Conservation (phyloP, 2,113 vertebrate species). For the Pan paniscus region DNA sequence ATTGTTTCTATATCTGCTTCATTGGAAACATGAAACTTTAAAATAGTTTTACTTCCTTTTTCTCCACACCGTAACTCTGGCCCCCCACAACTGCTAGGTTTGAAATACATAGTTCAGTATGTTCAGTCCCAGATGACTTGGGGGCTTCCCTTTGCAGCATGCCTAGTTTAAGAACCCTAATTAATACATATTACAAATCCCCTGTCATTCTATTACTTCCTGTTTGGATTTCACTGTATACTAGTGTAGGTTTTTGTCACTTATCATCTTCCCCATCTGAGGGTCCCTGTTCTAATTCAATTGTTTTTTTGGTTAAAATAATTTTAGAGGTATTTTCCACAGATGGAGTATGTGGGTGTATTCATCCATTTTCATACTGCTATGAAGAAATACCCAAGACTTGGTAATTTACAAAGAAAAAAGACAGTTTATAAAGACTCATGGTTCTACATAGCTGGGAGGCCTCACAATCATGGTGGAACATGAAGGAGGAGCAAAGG, state of each 20-base stretch:
- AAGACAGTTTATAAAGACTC: too few species aligned
- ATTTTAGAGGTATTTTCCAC: neutral
- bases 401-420: too few species aligned
- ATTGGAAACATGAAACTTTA: neutral
- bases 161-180: neutral
- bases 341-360: neutral
- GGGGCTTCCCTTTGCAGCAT: neutral
- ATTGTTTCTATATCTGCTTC: neutral
- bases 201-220: neutral
- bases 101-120: neutral
- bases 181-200: neutral
- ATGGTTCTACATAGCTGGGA: too few species aligned
- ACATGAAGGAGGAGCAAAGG: too few species aligned
- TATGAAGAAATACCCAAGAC: too few species aligned
- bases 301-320: neutral
- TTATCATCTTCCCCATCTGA: neutral
- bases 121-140: neutral
- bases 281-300: neutral
- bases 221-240: neutral
- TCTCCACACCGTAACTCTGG: accelerated
- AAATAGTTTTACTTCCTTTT: neutral
- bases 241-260: neutral
- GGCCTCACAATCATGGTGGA: too few species aligned
- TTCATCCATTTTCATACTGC: too few species aligned
- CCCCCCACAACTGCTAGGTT: neutral